Evolutionary conservation across 2,888 invertebrate species (phyloP), one percentile per base, ranked within the genome.

Genomic region (Perizoma affinitatum): DNA sequence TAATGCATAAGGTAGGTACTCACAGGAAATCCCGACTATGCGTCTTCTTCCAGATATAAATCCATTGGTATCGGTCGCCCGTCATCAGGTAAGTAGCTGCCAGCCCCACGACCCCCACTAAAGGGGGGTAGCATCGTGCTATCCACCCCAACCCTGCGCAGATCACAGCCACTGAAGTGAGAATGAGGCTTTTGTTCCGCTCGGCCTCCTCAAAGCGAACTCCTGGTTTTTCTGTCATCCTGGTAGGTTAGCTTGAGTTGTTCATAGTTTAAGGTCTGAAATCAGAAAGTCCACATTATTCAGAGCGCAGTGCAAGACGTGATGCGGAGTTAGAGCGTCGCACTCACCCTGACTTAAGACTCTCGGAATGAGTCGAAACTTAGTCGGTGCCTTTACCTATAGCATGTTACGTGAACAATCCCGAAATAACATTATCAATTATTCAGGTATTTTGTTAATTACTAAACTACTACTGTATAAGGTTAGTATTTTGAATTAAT

Each of bases 181-280:
- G 71, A 53, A 91, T 85, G 33, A 78, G 10, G 0, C 76, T 73
- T 65, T 79, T 86, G 53, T 76, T 75, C 36, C 70, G 77, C 65
- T 92, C 91, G 4, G 91, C 91, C 67, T 90, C 91, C 65, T 89
- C 90, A 58, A 92, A 92, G 55, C 88, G 86, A 64, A 83, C 83
- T 78, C 76, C 87, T 74, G 74, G 55, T 72, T 89, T 90, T 78
- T 77, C 88, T 85, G 87, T 49, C 91, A 91, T 91, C 84, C 82
- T 90, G 76, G 82, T 86, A 80, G 50, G 71, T 69, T 75, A 77
- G 72, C 72, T 63, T 1, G 58, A 60, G 50, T 34, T 66, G 66
- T 65, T 65, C 82, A 81, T 77, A 70, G 65, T 68, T 73, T 68
- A 64, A 44, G 10, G 22, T 7, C 58, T 58, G 54, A 40, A 66